Evolutionary conservation across 1,140 invertebrate genomes (phyloP), one percentile per base, ranked within the genome.

Genomic region (Camponotus floridanus): DNA sequence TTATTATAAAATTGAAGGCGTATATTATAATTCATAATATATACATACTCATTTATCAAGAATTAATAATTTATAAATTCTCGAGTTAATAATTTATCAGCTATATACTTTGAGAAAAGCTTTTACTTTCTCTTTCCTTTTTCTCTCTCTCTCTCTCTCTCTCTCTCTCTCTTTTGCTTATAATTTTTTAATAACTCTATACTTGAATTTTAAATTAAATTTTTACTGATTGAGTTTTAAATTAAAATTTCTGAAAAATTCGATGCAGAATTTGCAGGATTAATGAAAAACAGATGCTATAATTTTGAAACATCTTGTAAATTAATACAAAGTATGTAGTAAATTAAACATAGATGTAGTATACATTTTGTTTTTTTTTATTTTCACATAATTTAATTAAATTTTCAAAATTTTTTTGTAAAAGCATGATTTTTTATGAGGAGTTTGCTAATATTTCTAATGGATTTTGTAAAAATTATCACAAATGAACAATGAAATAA

Each of bases 21-120:
- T 39, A 64, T 55, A 55, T 80, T 26, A 36, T 51, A 55, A 55
- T 70, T 80, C 42, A 39, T 70, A 51, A 55, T 51, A 51, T 18
- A 57, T 21, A 13, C 36, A 68, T 45, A 39, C 36, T 39, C n/a
- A 55, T 18, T 73, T 39, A 45, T 31, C 18, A 81, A 81, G 21
- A 70, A 73, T 73, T 61, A 61, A 61, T 61, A 61, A 83, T 74
- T 83, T 11, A 83, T 61, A 21, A 62, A 7, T 51, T 51, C 3
- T 51, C 18, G 48, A 45, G 59, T 83, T 31, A 83, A 57, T 57
- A 73, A 74, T 73, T 61, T 61, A 62, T 45, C 31, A 8, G 31
- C 13, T 18, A 48, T 21, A 8, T n/a, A 61, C 45, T 73, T 73
- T 26, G 55, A 81, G 26, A 1, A 15, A 45, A 70, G n/a, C 61